Base-by-base conservation (phyloP, 2,797 vertebrate species). In the Sebastiscus tertius region DNA sequence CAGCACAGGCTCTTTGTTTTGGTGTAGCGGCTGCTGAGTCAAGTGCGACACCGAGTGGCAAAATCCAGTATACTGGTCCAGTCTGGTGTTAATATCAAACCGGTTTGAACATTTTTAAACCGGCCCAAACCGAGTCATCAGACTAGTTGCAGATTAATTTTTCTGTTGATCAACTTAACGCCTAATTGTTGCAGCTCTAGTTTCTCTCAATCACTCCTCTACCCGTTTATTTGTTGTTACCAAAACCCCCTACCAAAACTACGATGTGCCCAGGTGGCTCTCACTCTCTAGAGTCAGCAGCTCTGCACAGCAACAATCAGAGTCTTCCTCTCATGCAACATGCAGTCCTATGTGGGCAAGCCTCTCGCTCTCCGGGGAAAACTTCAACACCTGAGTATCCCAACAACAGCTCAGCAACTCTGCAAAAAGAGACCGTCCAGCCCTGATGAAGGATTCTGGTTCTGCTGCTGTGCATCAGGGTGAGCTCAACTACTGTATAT, bases 351-450 rank as follows among this genome's bases (percentile, higher is more conserved):
- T 70, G 72, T 60, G 49, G 58, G 29, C 33, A 58, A 62, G 58
- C 63, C 31, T 68, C 54, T 76, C 9, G 2, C 75, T 65, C 70
- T 73, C 63, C 2, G 9, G 69, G 61, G 63, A 34, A 82, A 68
- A 75, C 49, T 72, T n/a, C 42, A 80, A 55, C 75, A 58, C 62
- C 8, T 49, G 24, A 79, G 65, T 20, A 70, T 84, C 75, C 63
- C 27, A 42, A 64, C 29, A 66, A 69, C 39, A 33, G 22, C 27
- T 55, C 20, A 49, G 59, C 59, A 52, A 36, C 77, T 77, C 29
- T 67, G 64, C 27, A 18, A 75, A 71, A 62, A 54, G 39, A 68
- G 9, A 80, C 16, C 3, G 34, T 56, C 54, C 31, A 0, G 22
- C 54, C 49, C 59, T 1, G 55, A 74, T 81, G 39, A 72, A 52